Evolutionary conservation across 1,140 invertebrate species (phyloP), one percentile per base, ranked within the genome.

Genomic region (Aplysia californica): DNA sequence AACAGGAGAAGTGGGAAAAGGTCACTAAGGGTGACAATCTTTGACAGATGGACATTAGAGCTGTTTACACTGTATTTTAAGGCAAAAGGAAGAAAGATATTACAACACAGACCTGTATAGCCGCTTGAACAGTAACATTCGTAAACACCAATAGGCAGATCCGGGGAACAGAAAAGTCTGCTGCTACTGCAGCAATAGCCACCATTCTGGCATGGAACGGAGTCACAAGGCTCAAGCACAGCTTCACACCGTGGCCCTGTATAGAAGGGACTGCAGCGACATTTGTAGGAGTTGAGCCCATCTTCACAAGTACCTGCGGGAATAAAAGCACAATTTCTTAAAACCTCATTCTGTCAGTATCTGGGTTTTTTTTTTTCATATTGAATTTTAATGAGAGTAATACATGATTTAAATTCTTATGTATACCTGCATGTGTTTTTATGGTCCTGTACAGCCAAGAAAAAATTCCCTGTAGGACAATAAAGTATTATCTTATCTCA

Each of bases 251-350:
- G 76, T 0, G 29, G 56, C 44, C 87, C 87, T 15, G 78, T 74
- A 71, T 77, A 86, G 21, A 55, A 64, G 26, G 77, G 64, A 15
- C 55, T 44, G 78, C 85, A 87, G 18, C 61, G 3, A 78, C 85
- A 86, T 3, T 31, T 76, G 59, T 81, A 85, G 33, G 39, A 58
- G 58, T 80, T 79, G 44, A 81, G 91, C 81, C 93, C 91, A 85
- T 97, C 95, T 23, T 95, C 91, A 90, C 97, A 98, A 59, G 94
- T 96, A 31, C 94, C 97, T n/a, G 95, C 21, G 33, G 38, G 64
- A 26, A 2, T 18, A 26, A n/a, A n/a, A n/a, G n/a, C n/a, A n/a
- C n/a, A n/a, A n/a, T n/a, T n/a, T n/a, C n/a, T n/a, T n/a, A n/a
- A n/a, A n/a, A n/a, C n/a, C n/a, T n/a, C n/a, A n/a, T n/a, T n/a